Percentiles rank a stretch among this genome's conserved stretches.
Conservation (phyloP, 2,888 invertebrate genomes). For the Pimpla rufipes region DNA sequence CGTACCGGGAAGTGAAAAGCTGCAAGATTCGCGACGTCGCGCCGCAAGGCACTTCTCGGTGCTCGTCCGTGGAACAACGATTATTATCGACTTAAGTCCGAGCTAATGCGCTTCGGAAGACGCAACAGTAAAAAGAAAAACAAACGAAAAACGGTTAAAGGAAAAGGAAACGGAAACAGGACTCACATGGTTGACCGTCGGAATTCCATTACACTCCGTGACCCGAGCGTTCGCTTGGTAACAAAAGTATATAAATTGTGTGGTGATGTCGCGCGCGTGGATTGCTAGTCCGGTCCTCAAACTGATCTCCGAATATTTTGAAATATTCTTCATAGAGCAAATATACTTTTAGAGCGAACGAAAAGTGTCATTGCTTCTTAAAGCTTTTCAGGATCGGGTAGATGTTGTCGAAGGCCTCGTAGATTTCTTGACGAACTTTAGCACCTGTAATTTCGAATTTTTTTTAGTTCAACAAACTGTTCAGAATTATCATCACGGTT, state of each 20-base stretch:
- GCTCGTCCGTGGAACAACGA: neutral
- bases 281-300: neutral
- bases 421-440: slow-evolving; percentile 96
- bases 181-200: slow-evolving; percentile 25
- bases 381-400: slow-evolving; percentile 98
- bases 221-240: slow-evolving; percentile 2
- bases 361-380: slow-evolving; percentile 89
- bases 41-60: slow-evolving; percentile 33
- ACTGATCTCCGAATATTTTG: slow-evolving; percentile 13
- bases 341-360: slow-evolving; percentile 7
- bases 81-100: slow-evolving; percentile 15
- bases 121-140: neutral
- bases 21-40: slow-evolving; percentile 2
- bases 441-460: slow-evolving; percentile 88
- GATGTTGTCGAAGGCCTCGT: slow-evolving; percentile 98
- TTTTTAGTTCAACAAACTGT: neutral
- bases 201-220: neutral
- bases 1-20: slow-evolving; percentile 2
- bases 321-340: slow-evolving; percentile 35
- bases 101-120: slow-evolving; percentile 8
- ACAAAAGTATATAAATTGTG: neutral
- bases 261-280: neutral
- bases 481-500: neutral
- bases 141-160: neutral
- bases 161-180: slow-evolving; percentile 39